Evolutionary conservation across 2,113 vertebrate genomes (phyloP).

Genomic region (Ophthalmolycus amberensis): DNA sequence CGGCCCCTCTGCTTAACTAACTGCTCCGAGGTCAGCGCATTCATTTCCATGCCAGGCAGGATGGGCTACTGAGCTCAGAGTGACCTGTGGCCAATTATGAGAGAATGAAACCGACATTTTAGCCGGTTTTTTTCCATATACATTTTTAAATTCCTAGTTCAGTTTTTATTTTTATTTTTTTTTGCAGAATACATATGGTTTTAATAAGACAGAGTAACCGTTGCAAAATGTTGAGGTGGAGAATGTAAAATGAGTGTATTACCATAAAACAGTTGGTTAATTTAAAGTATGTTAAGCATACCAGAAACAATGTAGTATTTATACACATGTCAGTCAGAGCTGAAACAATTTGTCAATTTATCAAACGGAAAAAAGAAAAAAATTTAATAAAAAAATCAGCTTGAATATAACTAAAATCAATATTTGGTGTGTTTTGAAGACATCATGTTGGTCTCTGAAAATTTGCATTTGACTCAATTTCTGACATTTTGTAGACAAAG

Average conservation of each 20-base stretch:
- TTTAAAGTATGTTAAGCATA: neutral
- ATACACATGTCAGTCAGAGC: neutral
- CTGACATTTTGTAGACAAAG: neutral
- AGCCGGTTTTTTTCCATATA: neutral
- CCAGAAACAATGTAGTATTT: neutral
- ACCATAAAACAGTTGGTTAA: neutral
- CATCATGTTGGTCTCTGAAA: neutral
- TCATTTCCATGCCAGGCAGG: conserved; percentile 47
- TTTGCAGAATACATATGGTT: conserved; percentile 1
- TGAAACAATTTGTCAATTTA: neutral
- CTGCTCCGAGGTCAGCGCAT: conserved; percentile 68
- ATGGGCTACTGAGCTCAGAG: conserved; percentile 7
- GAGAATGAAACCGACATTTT: conserved; percentile 53
- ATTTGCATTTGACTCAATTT: neutral
- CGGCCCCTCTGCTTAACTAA: conserved; percentile 72
- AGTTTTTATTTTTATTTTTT: neutral
- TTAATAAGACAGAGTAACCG: neutral
- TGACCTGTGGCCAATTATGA: conserved; percentile 24
- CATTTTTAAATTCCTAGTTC: conserved; percentile 10
- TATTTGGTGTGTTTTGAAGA: neutral
- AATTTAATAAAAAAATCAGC: neutral
- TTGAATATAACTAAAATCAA: neutral
- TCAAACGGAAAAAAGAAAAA: neutral
- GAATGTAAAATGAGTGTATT: neutral
- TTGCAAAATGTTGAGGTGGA: neutral